Percentiles rank a stretch among this genome's conserved stretches.
Conservation (phyloP, 1,140 invertebrate species). For the Ostrea denselamellosa region DNA sequence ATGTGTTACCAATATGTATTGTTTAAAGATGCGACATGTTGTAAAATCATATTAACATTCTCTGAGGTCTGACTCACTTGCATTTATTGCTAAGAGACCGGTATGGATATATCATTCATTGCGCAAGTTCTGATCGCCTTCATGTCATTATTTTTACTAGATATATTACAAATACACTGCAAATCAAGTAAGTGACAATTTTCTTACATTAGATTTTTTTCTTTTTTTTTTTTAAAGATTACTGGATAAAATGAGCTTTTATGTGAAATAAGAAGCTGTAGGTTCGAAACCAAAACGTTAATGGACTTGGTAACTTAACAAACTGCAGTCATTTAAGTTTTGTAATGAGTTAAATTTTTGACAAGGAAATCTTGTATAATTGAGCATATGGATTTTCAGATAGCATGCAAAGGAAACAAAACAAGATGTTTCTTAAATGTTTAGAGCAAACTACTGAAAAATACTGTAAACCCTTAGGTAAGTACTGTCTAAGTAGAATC, state of each 20-base stretch:
- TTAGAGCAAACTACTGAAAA: neutral
- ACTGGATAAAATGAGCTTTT: neutral
- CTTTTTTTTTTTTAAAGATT: neutral
- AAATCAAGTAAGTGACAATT: neutral
- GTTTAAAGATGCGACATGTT: neutral
- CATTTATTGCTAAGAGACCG: neutral
- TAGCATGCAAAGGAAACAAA: neutral
- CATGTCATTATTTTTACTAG: neutral
- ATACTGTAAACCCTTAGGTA: neutral
- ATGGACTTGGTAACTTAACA: too few species aligned
- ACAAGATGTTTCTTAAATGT: neutral
- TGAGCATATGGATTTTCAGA: neutral
- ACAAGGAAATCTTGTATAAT: neutral
- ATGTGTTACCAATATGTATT: constrained; percentile 6
- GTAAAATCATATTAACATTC: neutral
- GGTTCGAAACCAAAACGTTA: neutral
- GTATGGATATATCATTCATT: neutral
- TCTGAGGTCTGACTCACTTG: neutral
- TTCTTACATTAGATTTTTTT: too few species aligned
- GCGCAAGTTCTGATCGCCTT: neutral
- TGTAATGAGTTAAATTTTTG: too few species aligned
- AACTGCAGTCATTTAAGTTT: too few species aligned
- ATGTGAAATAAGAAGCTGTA: neutral
- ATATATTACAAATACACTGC: neutral
- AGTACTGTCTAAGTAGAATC: neutral